Evolutionary conservation across 2,797 vertebrate species (phyloP), one percentile per base, ranked within the genome.

Genomic region (Lutjanus argentimaculatus): DNA sequence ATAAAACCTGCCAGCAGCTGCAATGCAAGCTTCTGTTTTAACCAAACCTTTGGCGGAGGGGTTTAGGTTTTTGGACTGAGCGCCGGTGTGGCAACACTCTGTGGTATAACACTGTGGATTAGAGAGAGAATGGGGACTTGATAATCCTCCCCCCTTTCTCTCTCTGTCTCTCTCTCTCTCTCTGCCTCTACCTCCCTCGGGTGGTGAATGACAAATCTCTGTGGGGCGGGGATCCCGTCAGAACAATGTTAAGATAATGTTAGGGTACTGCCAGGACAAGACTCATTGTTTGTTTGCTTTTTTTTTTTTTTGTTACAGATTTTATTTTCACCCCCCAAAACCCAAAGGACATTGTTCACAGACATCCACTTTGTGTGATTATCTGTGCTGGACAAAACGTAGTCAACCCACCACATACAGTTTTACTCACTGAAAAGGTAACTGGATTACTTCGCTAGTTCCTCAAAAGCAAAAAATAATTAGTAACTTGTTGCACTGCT

Each of bases 91-190:
- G 51, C 52, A 76, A 70, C 63, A 66, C 61, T 78, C 83, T 57
- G 42, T 65, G 51, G 62, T 78, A 82, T 67, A 85, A 83, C 76
- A 77, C 25, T 68, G 79, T 84, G 82, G 85, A 86, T 84, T 89
- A 82, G 79, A 77, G 67, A 43, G 70, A 80, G 82, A 78, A 78
- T 66, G 69, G 49, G 74, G 72, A 80, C 69, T 84, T 77, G 43
- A 80, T 85, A 89, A 88, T 83, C 87, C 77, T 25, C 57, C 17
- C 15, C 40, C 14, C 4, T 1, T 56, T 22, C 71, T 17, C 21
- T 25, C 43, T 63, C 17, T 53, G 10, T 17, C 56, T 45, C 21
- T 46, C 62, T 36, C 12, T 74, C 46, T 61, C 53, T 65, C 11
- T 21, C 25, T 65, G 13, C n/a, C 49, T 79, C 58, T 46, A 2